phyloP scores from a whole-genome alignment of 2,888 invertebrate genomes.

The Buathra laborator region DNA sequence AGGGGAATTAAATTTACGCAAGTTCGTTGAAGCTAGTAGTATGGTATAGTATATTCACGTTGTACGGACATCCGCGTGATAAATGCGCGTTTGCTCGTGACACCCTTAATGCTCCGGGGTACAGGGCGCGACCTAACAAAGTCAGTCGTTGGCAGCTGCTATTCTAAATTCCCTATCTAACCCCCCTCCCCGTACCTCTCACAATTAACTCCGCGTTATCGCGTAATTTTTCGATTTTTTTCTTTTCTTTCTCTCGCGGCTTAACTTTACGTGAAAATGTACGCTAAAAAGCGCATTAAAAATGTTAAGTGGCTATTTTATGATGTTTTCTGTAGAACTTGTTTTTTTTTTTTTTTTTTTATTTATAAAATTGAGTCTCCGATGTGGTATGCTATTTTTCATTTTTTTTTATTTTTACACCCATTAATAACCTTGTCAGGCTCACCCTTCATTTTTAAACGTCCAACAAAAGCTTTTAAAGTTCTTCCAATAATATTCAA shows the following conservation, averaged over 20 bases:
- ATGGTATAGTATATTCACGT: slow-evolving; percentile 58
- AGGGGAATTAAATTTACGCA: slow-evolving; percentile 63
- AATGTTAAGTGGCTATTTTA: not conserved
- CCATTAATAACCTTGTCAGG: not conserved
- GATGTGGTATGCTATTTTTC: not conserved
- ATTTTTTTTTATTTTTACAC: not conserved
- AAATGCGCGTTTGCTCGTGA: slow-evolving; percentile 72
- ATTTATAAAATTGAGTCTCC: not conserved
- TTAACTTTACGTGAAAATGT: not conserved
- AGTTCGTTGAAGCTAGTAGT: slow-evolving; percentile 62
- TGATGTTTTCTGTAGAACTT: no score
- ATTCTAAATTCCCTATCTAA: slow-evolving; percentile 62
- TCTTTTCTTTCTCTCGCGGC: not conserved
- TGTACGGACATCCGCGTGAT: slow-evolving; percentile 69
- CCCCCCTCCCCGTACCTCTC: not conserved
- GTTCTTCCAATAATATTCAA: not conserved
- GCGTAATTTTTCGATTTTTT: slow-evolving; percentile 25
- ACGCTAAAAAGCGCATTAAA: not conserved
- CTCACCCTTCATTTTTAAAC: not conserved
- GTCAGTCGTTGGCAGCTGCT: slow-evolving; percentile 66
- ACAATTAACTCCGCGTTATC: slow-evolving; percentile 59
- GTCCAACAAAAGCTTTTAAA: not conserved
- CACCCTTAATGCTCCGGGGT: slow-evolving; percentile 69
- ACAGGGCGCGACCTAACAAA: slow-evolving; percentile 58
- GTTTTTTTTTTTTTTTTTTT: no score